Base-by-base conservation (phyloP, 2,113 vertebrate species). In the Hydropotes inermis region DNA sequence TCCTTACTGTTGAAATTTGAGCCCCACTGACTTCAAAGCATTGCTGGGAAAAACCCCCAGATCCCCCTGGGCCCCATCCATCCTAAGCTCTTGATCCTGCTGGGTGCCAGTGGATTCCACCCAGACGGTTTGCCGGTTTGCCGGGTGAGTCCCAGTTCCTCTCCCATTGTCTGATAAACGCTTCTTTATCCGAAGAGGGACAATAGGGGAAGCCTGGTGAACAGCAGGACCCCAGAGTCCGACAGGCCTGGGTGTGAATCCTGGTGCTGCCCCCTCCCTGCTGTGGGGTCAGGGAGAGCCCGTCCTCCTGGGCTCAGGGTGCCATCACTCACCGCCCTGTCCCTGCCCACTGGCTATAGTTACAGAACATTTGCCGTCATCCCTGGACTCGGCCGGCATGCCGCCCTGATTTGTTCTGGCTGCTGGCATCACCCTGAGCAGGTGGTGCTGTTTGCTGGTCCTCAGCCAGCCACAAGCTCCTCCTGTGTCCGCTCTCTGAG, bases 201-300 rank as follows among this genome's bases (percentile, higher is more conserved):
- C 61, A 43, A 79, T 16, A 3, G 86, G 15, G 12, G 15, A 5
- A 84, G 11, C 30, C 55, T 60, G 21, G 9, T 47, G 39, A 47
- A 23, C 47, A 39, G 3, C 16, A 28, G n/a, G 21, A 25, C 16
- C 67, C 81, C 81, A 39, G 25, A 28, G 81, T 23, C 12, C 12
- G 0, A 17, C 0, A 1, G 10, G 36, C 11, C 15, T 0, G 6
- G 19, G 16, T 10, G 2, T 60, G 85, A 78, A 23, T 21, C 47
- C 19, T 39, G 7, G 14, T 6, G n/a, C 70, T 30, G 39, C 76
- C 7, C 6, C 61, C 64, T 52, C n/a, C 81, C 78, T 47, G 5
- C 76, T 64, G 13, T 50, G 33, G 30, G 25, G 52, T 21, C 3
- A 0, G 33, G 67, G 27, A 39, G 11, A 47, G 16, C 47, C 17